Evolutionary conservation across 2,113 vertebrate genomes (phyloP).

Genomic region (Engystomops pustulosus): DNA sequence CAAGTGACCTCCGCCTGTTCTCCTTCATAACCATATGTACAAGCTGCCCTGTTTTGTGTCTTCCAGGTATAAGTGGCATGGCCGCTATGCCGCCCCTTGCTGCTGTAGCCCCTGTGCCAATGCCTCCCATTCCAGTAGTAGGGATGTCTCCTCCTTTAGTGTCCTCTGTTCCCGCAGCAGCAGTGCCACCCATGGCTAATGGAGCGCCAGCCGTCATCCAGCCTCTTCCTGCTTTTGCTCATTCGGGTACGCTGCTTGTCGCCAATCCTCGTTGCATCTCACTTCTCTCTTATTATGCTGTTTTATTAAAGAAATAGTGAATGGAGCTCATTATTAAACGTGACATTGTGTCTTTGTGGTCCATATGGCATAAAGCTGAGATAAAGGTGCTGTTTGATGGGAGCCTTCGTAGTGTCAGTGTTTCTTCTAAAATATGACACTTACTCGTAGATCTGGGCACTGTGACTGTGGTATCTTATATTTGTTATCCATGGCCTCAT

Average conservation of each 20-base stretch:
- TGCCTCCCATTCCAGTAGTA: constrained; percentile 87
- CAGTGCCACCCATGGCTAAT: constrained; percentile 89
- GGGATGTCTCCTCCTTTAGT: constrained; percentile 93
- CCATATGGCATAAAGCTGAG: too few relatives aligned
- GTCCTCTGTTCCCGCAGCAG: constrained; percentile 81
- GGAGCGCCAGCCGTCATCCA: constrained; percentile 91
- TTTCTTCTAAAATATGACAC: too few relatives aligned
- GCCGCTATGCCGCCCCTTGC: constrained; percentile 79
- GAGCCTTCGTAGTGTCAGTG: too few relatives aligned
- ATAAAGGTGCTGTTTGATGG: too few relatives aligned
- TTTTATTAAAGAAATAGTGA: too few relatives aligned
- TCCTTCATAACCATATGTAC: not conserved
- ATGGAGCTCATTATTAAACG: too few relatives aligned
- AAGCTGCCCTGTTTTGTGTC: constrained; percentile 49
- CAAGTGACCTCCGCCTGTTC: not conserved
- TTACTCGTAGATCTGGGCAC: too few relatives aligned
- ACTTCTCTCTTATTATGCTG: too few relatives aligned
- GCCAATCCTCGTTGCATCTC: constrained; percentile 35
- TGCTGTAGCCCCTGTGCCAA: constrained; percentile 86
- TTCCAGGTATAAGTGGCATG: constrained; percentile 83
- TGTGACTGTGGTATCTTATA: too few relatives aligned
- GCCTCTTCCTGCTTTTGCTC: constrained; percentile 88
- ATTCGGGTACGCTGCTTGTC: constrained; percentile 79
- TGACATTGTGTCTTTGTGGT: too few relatives aligned
- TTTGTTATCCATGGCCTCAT: too few relatives aligned